Base-by-base conservation (phyloP, 2,888 invertebrate genomes). In the Adela reaumurella region DNA sequence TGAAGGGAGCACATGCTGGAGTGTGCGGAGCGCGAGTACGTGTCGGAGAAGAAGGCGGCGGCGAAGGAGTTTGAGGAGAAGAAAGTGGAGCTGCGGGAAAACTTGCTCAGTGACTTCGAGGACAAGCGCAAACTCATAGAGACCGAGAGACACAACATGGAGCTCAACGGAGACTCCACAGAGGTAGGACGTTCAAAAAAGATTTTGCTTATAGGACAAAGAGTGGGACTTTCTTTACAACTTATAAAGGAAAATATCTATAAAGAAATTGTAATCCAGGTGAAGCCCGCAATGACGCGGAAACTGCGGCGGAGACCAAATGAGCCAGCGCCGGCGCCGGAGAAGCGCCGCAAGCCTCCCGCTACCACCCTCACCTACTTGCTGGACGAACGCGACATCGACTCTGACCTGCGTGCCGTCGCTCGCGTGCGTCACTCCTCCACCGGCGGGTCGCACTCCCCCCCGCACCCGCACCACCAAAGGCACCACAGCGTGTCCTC, bases 201-300 rank as follows among this genome's bases (percentile, higher is more conserved):
- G n/a, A n/a, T n/a, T n/a, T n/a, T n/a, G n/a, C n/a, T n/a, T n/a
- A n/a, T n/a, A n/a, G n/a, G n/a, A n/a, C n/a, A n/a, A n/a, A n/a
- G n/a, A n/a, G n/a, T n/a, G n/a, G n/a, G n/a, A n/a, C n/a, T n/a
- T n/a, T n/a, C n/a, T n/a, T n/a, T n/a, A n/a, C n/a, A n/a, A n/a
- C n/a, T n/a, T n/a, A n/a, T n/a, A n/a, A n/a, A n/a, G n/a, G n/a
- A n/a, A n/a, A n/a, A n/a, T n/a, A n/a, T n/a, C n/a, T n/a, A n/a
- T n/a, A n/a, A n/a, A n/a, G n/a, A 24, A 24, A 24, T 24, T 24
- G 24, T 6, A 24, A 24, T 24, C 3, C 67, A 88, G 84, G 86
- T 92, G n/a, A 97, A 97, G 63, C 94, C 97, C 11, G 92, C 92
- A n/a, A 91, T 95, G 79, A 97, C 97, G 24, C 83, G 97, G 19